Evolutionary conservation across 2,113 vertebrate genomes (phyloP), one percentile per base, ranked within the genome.

Genomic region (Thunnus thynnus): DNA sequence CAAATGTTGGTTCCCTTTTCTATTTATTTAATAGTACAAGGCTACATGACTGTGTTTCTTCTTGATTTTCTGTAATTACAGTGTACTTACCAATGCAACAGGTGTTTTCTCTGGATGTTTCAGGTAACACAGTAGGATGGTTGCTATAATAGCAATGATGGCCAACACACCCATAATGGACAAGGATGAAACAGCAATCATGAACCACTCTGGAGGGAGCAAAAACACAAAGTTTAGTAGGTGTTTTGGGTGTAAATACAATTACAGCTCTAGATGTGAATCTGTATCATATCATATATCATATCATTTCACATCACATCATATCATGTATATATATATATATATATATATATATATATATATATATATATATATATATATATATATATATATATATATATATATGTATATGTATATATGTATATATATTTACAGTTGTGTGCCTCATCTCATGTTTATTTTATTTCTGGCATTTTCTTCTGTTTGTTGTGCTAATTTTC

Each of bases 101-200:
- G 95, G 95, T 55, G 87, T 94, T 91, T 95, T 94, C 47, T 55
- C 87, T 30, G 92, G 93, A 25, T 12, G 57, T 55, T 7, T 93
- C 41, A 95, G 61, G 71, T 94, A 94, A 86, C 76, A 92, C 20
- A 80, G 52, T 17, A 94, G 12, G 13, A 64, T 18, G 8, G 20
- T 1, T 9, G 20, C 55, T 0, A 75, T 47, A 13, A 93, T 20
- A 4, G 44, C 27, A 12, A 82, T 0, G 1, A 76, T 1, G 6
- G 7, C 44, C 46, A 93, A 3, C 17, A 76, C 51, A 50, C 66
- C 79, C 68, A 94, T 9, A 52, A 65, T 0, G 11, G 83, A 61
- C 3, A 93, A 36, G 46, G 57, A 89, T 22, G 76, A n/a, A 25
- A 89, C 52, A 13, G 68, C 64, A 46, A 73, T 62, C 10, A 88